A percentile compares a stretch with the other conserved stretches of the same genome.
Evolutionary conservation across 2,888 invertebrate species (phyloP).

Genomic region (Noctua pronuba): DNA sequence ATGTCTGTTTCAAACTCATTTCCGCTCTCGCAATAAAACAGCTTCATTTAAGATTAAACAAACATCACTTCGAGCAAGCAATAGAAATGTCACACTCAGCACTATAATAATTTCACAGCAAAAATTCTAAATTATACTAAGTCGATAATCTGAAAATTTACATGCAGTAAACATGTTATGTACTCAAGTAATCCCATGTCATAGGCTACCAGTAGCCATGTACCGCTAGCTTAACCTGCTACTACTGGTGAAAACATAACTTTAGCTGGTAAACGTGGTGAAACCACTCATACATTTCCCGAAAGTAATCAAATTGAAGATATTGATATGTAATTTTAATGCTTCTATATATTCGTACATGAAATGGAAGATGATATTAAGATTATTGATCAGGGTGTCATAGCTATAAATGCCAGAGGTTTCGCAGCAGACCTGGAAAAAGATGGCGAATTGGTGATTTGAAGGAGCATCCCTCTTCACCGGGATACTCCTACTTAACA

Average conservation of each 20-base stretch:
- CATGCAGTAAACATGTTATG: slow-evolving; percentile 42
- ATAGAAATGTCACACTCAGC: slow-evolving; percentile 11
- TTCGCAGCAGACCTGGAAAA: neutral
- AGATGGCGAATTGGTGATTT: neutral
- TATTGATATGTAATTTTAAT: slow-evolving; percentile 27
- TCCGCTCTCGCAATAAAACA: neutral
- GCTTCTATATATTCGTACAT: neutral
- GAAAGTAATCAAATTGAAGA: slow-evolving; percentile 29
- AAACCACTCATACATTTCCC: slow-evolving; percentile 19
- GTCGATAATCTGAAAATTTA: slow-evolving; percentile 55
- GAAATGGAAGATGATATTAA: neutral
- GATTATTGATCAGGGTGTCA: neutral
- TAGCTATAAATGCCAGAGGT: neutral
- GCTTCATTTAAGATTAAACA: neutral
- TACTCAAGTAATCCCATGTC: slow-evolving; percentile 46
- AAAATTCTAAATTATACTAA: slow-evolving; percentile 36
- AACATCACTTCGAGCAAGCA: slow-evolving; percentile 1
- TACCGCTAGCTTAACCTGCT: slow-evolving; percentile 41
- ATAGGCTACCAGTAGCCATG: slow-evolving; percentile 47
- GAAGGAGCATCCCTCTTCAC: neutral
- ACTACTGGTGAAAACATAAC: slow-evolving; percentile 29
- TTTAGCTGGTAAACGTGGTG: slow-evolving; percentile 24
- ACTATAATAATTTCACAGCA: slow-evolving; percentile 26
- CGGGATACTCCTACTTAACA: too few relatives aligned
- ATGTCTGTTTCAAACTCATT: neutral